Evolutionary conservation across 2,113 vertebrate species (phyloP).

Genomic region (Chloropsis cyanopogon): DNA sequence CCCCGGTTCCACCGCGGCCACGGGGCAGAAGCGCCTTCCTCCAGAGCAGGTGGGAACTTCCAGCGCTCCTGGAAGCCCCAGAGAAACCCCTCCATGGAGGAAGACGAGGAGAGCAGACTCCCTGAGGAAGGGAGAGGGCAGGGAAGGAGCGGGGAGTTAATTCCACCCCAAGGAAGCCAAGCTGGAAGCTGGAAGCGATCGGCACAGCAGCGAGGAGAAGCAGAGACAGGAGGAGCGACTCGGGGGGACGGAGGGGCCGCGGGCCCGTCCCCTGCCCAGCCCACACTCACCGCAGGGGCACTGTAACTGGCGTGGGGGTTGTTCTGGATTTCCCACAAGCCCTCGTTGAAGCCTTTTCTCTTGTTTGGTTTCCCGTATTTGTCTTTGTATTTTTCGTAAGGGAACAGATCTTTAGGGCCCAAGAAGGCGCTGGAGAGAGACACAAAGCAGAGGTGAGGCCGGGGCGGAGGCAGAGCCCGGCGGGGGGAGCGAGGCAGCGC

Average conservation of each 20-base stretch:
- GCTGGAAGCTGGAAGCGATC: background rate
- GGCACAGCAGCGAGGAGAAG: background rate
- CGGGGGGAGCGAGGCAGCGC: constrained; percentile 28
- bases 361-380: constrained; percentile 98
- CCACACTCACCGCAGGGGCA: constrained; percentile 84
- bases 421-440: constrained; percentile 86
- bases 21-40: background rate
- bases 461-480: background rate
- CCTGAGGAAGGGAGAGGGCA: background rate
- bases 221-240: background rate
- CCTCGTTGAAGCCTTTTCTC: constrained; percentile 98
- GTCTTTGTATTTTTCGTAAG: constrained; percentile 91
- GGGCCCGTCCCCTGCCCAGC: background rate
- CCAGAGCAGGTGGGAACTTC: background rate
- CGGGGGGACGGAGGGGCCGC: background rate
- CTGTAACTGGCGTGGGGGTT: constrained; percentile 97
- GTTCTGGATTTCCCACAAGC: constrained; percentile 98
- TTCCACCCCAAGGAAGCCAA: background rate
- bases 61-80: background rate
- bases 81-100: background rate
- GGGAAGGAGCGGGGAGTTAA: background rate
- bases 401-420: constrained; percentile 94
- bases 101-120: background rate
- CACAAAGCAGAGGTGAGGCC: constrained; percentile 21
- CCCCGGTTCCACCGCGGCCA: rapidly evolving